These are phyloP conservation scores for Dolichopus griseipennis DNA, from an alignment of 2,888 invertebrate species.

Conservation along the genomic window DNA sequence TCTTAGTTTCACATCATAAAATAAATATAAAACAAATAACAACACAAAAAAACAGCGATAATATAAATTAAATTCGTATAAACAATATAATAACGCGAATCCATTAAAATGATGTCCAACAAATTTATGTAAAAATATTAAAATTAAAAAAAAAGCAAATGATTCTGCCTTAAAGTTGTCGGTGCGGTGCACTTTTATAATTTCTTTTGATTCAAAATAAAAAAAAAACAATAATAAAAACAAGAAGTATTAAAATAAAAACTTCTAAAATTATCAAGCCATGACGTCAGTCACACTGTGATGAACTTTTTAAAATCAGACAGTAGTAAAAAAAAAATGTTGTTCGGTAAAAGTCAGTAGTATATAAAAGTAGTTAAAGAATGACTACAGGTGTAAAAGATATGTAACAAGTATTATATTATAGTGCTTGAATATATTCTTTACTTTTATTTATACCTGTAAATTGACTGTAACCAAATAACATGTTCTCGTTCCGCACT, in stretches of 20 bases:
- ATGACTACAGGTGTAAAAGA: neutral
- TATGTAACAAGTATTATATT: no score
- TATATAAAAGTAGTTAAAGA: neutral
- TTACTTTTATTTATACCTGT: neutral
- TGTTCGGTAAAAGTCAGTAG: neutral
- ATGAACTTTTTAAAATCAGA: neutral
- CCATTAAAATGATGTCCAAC: neutral
- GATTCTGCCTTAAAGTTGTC: neutral
- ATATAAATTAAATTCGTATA: neutral
- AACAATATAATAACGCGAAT: neutral
- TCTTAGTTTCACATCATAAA: neutral
- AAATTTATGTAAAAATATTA: neutral
- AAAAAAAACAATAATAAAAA: neutral
- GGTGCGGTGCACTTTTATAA: neutral
- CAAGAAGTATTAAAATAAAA: neutral
- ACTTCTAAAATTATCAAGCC: neutral
- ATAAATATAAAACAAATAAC: neutral
- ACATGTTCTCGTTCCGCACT: neutral
- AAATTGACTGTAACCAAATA: constrained; percentile 1
- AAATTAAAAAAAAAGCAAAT: neutral
- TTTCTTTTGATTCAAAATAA: neutral
- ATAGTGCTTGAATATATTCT: no score
- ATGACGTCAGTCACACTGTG: neutral
- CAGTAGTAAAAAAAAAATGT: neutral
- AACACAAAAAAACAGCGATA: neutral